Base-by-base conservation (phyloP, 2,888 invertebrate species). In the Hydrotaea cyrtoneurina region DNA sequence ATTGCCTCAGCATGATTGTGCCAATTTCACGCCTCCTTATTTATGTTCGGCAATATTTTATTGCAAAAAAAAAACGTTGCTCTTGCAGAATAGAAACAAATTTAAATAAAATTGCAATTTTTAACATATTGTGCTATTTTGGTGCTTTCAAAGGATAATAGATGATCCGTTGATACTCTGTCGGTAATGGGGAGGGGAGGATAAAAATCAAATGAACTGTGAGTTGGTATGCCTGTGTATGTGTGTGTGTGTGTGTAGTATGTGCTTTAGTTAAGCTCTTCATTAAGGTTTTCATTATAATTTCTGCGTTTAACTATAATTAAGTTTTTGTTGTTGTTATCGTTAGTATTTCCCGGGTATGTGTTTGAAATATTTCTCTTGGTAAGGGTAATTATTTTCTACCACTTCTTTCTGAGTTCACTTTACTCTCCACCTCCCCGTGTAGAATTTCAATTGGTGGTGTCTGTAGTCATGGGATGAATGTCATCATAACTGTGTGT, bases 71-170 rank as follows among this genome's bases (percentile, higher is more conserved):
- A 26, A 15, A 11, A 59, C 59, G 17, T n/a, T n/a, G 7, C 5
- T 23, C 69, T 13, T 8, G 11, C 17, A 5, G 43, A 69, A 69
- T 69, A 31, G 23, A 19, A 11, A 72, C 19, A 69, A 87, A 90
- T 91, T 90, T 91, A 88, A 90, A 91, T 91, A 91, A 90, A 90
- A 91, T 86, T 86, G 88, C 89, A 88, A 91, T 90, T 91, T 90
- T 88, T 88, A 87, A 78, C 87, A 87, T 75, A 87, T 87, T 88
- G 87, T 80, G 81, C 31, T 62, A 74, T 19, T 46, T 66, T 59
- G 19, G 57, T 23, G 19, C 69, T 23, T 43, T 11, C 69, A 64
- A 64, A 62, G 80, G 39, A 50, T 74, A 62, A 80, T 55, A 59
- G 55, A 71, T 69, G 69, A 74, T 17, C 11, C 50, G 46, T 43